Evolutionary conservation across 2,113 vertebrate species (phyloP).

Genomic region (Seriola dumerili): DNA sequence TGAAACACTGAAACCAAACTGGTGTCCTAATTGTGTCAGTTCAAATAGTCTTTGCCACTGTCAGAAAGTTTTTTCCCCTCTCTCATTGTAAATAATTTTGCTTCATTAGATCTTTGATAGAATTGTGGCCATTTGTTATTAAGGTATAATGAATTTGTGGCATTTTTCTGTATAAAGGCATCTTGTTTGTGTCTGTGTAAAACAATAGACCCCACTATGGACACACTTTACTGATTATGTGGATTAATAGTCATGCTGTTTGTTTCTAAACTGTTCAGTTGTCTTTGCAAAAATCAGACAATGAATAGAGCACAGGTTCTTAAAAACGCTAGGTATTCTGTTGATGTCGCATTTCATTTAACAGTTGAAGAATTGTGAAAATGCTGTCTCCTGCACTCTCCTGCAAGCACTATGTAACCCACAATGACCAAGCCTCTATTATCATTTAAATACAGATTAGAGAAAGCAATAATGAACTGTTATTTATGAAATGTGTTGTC

Average conservation of each 20-base stretch:
- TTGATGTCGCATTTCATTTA: conserved; percentile 65
- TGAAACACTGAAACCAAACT: conserved; percentile 68
- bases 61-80: conserved; percentile 13
- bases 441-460: conserved; percentile 70
- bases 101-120: conserved; percentile 55
- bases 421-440: conserved; percentile 64
- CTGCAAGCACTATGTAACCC: conserved; percentile 72
- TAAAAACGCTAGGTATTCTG: conserved; percentile 61
- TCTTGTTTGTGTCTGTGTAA: conserved; percentile 54
- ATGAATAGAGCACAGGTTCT: conserved; percentile 52
- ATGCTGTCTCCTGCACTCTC: conserved; percentile 72
- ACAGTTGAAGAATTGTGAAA: conserved; percentile 53
- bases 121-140: conserved; percentile 51
- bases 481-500: conserved; percentile 78
- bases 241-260: conserved; percentile 50
- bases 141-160: conserved; percentile 55
- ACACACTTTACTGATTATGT: conserved; percentile 41
- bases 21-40: conserved; percentile 70
- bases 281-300: conserved; percentile 38
- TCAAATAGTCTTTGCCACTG: conserved; percentile 49
- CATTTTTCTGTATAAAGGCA: conserved; percentile 62
- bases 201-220: conserved; percentile 36
- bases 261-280: conserved; percentile 51
- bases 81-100: conserved; percentile 67
- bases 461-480: conserved; percentile 77